Evolutionary conservation across 2,888 invertebrate genomes (phyloP), one percentile per base, ranked within the genome.

Genomic region (Cybosia mesomella): DNA sequence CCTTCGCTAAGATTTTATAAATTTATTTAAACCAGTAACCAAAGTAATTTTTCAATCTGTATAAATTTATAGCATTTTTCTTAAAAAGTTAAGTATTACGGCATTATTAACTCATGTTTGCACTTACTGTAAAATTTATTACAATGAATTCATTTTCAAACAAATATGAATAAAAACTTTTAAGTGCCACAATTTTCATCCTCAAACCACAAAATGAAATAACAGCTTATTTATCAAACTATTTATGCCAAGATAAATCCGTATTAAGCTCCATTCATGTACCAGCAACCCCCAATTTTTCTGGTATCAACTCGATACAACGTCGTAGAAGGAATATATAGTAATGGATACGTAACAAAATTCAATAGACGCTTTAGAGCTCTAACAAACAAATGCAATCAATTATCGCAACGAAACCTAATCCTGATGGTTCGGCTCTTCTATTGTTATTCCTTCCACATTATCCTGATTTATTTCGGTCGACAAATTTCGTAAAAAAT

Each of bases 381-480:
- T 58, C 63, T 64, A 66, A 74, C 80, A 80, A 82, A 81, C 79
- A 81, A 82, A 82, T 77, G 66, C 74, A 73, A 83, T 82, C 72
- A 83, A 77, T 82, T 79, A 75, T 75, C 67, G n/a, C 61, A 68
- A 54, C 58, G 24, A 61, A 72, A 75, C 67, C 62, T 72, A 78
- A 79, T 76, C 65, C 70, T 67, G 74, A 65, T 36, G 54, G 57
- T 71, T 74, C 63, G 67, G 63, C 67, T 70, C 32, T 24, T 53
- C 71, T 9, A 71, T 77, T 81, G 71, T 81, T 71, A 62, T 72
- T 68, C 55, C 15, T 24, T 43, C 61, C 39, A n/a, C n/a, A 63
- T 72, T 75, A 72, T 49, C 13, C 65, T 65, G 58, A 64, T 69
- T 71, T 73, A 68, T 80, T 72, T 77, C 71, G 72, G 72, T 68